Base-by-base conservation (phyloP, 2,888 invertebrate genomes). In the Steinernema carpocapsae region DNA sequence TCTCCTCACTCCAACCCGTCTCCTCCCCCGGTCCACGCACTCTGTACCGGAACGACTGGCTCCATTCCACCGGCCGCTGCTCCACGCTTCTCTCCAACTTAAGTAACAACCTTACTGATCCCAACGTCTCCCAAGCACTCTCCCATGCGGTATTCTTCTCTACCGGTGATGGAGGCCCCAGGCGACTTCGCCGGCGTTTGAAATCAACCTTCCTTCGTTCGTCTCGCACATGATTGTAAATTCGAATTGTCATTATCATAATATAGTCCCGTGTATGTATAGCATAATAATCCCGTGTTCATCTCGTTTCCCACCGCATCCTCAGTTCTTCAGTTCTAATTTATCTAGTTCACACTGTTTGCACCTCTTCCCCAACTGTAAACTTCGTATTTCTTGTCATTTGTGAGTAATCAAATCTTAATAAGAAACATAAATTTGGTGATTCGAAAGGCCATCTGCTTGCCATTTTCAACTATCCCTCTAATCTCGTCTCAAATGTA, bases 401-500 rank as follows among this genome's bases (percentile, higher is more conserved):
- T 64, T 64, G 37, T 37, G 22, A 64, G 22, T 64, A 64, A 26
- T 64, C 24, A 52, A 52, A 22, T 52, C 19, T 22, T 37, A 22
- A 64, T 7, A 26, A 64, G 32, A 64, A 48, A 64, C 64, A 64
- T 64, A 64, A 64, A 64, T 64, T 64, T 64, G 32, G 12, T 64
- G 64, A 64, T 64, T 64, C 64, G 64, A 64, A 48, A 17, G 64
- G 64, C 64, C 64, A 64, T 64, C 19, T 64, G 64, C 64, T 64
- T 64, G 64, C 64, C 64, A 64, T 64, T 37, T 64, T 32, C 64
- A 26, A 37, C 64, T 29, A 4, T 48, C 14, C 48, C 64, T 64
- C 32, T 17, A 64, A 64, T 64, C 64, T 64, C 64, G 19, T 64
- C 32, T 37, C 64, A 64, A 32, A 32, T 64, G 32, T 22, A 64